Evolutionary conservation across 2,888 invertebrate genomes (phyloP).

Genomic region (Temnothorax rugatulus): DNA sequence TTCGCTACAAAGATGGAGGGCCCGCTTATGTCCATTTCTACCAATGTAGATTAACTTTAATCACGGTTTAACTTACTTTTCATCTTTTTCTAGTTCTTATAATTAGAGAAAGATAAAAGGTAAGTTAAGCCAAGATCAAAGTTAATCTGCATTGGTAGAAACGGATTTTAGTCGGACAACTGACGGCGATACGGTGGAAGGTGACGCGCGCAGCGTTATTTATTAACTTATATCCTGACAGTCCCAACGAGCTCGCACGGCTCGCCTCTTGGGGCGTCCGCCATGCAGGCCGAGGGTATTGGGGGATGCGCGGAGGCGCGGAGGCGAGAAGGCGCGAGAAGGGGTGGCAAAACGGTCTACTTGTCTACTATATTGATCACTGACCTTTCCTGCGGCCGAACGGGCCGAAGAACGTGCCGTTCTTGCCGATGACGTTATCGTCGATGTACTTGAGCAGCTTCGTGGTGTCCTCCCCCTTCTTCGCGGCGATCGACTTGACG

Average conservation of each 20-base stretch:
- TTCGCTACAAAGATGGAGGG: neutral
- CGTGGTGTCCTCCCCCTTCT: conserved; percentile 89
- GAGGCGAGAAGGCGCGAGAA: neutral
- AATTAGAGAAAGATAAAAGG: too few relatives aligned
- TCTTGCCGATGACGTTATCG: conserved; percentile 93
- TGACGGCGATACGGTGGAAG: too few relatives aligned
- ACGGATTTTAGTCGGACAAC: neutral
- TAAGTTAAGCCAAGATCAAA: too few relatives aligned
- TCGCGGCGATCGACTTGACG: conserved; percentile 85
- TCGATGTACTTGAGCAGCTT: conserved; percentile 93
- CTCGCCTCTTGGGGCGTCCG: neutral
- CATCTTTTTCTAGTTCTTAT: too few relatives aligned
- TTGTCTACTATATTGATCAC: conserved; percentile 77
- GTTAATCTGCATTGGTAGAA: too few relatives aligned
- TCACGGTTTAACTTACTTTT: too few relatives aligned
- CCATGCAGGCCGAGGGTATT: neutral
- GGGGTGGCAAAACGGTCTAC: conserved; percentile 57
- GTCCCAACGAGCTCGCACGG: neutral
- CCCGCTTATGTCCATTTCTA: too few relatives aligned
- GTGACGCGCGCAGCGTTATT: neutral
- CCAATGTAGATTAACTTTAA: too few relatives aligned
- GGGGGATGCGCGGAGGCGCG: neutral
- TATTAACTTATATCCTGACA: neutral
- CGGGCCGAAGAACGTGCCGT: conserved; percentile 93
- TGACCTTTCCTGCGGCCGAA: conserved; percentile 94